These are phyloP conservation scores for Coecobrya sp. DNA, from an alignment of 2,888 invertebrate genomes.

Conservation along the genomic window DNA sequence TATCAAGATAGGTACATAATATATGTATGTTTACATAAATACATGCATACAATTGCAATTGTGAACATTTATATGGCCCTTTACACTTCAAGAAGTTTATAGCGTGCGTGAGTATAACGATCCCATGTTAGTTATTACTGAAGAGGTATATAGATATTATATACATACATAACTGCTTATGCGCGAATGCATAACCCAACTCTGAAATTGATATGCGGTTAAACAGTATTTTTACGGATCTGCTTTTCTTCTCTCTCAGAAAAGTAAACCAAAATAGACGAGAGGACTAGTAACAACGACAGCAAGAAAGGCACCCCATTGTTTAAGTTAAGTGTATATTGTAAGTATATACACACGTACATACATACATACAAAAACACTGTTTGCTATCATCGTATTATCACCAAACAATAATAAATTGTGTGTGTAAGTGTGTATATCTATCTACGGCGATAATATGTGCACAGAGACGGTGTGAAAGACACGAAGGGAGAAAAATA, in stretches of 20 bases:
- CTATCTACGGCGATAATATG: neutral
- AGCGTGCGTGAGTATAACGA: constrained; percentile 21
- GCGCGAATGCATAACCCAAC: constrained; percentile 9
- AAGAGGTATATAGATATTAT: neutral
- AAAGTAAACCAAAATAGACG: constrained; percentile 56
- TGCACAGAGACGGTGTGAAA: constrained; percentile 5
- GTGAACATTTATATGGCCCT: neutral
- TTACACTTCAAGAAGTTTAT: neutral
- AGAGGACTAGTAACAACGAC: constrained; percentile 31
- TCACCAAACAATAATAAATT: constrained; percentile 61
- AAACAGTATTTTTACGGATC: constrained; percentile 71
- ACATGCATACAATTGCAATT: neutral
- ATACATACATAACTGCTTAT: neutral
- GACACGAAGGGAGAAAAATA: constrained; percentile 46
- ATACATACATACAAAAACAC: neutral
- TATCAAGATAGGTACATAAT: neutral
- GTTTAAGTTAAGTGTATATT: neutral
- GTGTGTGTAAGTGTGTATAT: constrained; percentile 25
- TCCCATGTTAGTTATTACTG: neutral
- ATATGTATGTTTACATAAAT: too few relatives aligned
- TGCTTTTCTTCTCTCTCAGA: constrained; percentile 38
- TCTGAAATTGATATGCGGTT: constrained; percentile 41
- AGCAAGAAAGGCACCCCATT: constrained; percentile 23
- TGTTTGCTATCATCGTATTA: constrained; percentile 14
- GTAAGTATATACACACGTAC: neutral